phyloP scores from a whole-genome alignment of 2,797 vertebrate species.

The Hyperoplus lanceolatus region DNA sequence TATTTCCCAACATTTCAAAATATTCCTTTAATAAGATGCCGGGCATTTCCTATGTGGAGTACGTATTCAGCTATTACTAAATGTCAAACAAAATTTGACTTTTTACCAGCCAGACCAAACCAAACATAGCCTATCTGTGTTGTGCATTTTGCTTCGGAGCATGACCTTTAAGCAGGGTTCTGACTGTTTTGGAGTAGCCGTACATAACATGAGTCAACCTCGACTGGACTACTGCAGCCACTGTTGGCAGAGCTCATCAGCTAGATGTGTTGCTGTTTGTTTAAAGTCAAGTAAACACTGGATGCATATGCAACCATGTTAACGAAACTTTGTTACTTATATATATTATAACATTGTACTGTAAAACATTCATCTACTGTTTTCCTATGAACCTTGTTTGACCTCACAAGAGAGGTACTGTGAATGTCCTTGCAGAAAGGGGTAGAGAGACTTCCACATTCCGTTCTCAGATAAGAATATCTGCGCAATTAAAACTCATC shows the following conservation, averaged over 20 bases:
- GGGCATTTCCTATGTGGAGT: background rate
- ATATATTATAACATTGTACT: too few relatives aligned
- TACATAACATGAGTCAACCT: constrained; percentile 44
- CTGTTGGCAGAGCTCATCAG: constrained; percentile 31
- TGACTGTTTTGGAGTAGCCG: constrained; percentile 5
- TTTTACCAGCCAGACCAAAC: constrained; percentile 1
- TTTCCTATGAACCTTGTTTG: too few relatives aligned
- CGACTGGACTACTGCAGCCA: constrained; percentile 13
- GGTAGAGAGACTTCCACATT: too few relatives aligned
- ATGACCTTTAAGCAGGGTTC: constrained; percentile 62
- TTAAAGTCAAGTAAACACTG: constrained; percentile 32
- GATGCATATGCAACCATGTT: constrained; percentile 26
- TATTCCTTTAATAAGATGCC: background rate
- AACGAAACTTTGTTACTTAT: too few relatives aligned
- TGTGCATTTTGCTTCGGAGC: constrained; percentile 35
- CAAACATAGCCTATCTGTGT: constrained; percentile 13
- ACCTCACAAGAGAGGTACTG: too few relatives aligned
- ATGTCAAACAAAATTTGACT: constrained; percentile 49
- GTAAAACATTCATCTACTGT: too few relatives aligned
- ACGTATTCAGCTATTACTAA: constrained; percentile 28
- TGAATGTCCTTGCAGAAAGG: too few relatives aligned
- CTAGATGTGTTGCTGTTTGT: constrained; percentile 40
- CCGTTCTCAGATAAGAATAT: too few relatives aligned
- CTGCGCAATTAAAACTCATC: too few relatives aligned
- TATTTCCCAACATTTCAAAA: constrained; percentile 1